Evolutionary conservation across 2,797 vertebrate species (phyloP), one percentile per base, ranked within the genome.

Genomic region (Acestrorhynchus altus): DNA sequence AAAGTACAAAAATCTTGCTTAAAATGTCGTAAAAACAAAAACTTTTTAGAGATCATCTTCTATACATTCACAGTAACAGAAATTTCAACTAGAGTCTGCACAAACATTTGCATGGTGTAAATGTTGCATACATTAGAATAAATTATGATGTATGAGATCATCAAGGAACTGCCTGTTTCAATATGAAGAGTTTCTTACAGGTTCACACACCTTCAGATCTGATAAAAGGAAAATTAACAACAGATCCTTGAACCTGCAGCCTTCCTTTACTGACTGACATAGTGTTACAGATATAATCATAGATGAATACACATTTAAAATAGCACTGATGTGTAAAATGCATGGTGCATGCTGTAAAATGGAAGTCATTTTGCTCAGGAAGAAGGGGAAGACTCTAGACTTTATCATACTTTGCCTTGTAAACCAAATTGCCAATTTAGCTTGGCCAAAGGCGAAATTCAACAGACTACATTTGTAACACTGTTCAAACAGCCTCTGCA

Each of bases 381-480:
- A 4, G 20, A 16, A 10, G 15, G 44, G 24, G 5, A 47, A 7
- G 8, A 71, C 35, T 24, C 39, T 57, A 1, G 12, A 11, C 59
- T 39, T 74, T 51, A 24, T 6, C n/a, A 18, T 51, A 61, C 44
- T 39, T 61, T 39, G 18, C 11, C 56, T 72, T 40, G 16, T 47
- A 60, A 60, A 28, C 26, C n/a, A 61, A 73, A 22, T 46, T 63
- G 44, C 57, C 71, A 49, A 24, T 73, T 16, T 73, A 63, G 57
- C 26, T 35, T 24, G 44, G 28, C n/a, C 26, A 51, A 51, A 13
- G 28, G 71, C 31, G 40, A 60, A 73, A 51, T 61, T 35, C 44
- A 73, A 31, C 24, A 61, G 20, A 22, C 57, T 61, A 35, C 22
- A 22, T 72, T 72, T 72, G 54, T 39, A 39, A 61, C 26, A 28